phyloP scores from a whole-genome alignment of 2,888 invertebrate species.

The Athalia rosae region DNA sequence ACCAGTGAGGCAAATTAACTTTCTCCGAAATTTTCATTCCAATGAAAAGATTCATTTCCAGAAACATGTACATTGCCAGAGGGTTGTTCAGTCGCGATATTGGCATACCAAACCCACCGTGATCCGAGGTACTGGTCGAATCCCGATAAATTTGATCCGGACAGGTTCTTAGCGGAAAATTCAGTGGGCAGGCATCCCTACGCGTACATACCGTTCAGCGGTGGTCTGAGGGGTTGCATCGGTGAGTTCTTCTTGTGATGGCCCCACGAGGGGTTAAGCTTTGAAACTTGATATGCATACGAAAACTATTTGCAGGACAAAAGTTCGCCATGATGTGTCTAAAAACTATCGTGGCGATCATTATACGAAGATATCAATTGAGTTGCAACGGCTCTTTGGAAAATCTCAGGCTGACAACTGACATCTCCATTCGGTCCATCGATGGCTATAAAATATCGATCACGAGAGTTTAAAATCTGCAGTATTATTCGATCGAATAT shows the following conservation, averaged over 20 bases:
- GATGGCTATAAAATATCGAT: conserved; percentile 39
- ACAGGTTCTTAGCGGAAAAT: conserved; percentile 72
- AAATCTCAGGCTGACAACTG: not conserved
- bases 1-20: too few species aligned
- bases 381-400: not conserved
- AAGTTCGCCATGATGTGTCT: not conserved
- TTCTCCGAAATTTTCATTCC: not conserved
- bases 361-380: not conserved
- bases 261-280: not conserved
- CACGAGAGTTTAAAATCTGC: not conserved
- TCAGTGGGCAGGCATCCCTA: conserved; percentile 60
- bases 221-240: conserved; percentile 67
- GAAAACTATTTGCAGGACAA: not conserved
- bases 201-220: conserved; percentile 66
- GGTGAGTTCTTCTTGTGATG: conserved; percentile 48
- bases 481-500: conserved; percentile 28
- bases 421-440: conserved; percentile 28
- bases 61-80: conserved; percentile 72
- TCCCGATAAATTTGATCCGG: conserved; percentile 73
- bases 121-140: conserved; percentile 74
- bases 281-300: not conserved
- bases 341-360: not conserved
- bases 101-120: conserved; percentile 74
- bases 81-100: conserved; percentile 69
- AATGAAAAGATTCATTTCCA: conserved; percentile 55